Evolutionary conservation across 2,113 vertebrate genomes (phyloP), one percentile per base, ranked within the genome.

Genomic region (Etia nguti): DNA sequence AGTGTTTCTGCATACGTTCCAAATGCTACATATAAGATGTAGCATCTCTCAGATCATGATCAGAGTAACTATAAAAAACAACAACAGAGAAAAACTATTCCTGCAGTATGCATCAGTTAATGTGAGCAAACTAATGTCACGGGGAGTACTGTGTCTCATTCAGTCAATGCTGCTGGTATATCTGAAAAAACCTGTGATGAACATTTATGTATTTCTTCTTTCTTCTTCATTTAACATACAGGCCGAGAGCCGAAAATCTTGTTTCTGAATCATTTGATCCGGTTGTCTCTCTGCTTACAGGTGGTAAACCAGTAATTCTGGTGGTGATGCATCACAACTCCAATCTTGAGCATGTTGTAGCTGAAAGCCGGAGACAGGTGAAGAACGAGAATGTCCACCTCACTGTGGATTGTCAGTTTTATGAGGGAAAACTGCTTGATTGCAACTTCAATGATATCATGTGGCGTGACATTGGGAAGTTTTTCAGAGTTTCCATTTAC

Each of bases 271-370:
- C 9, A 4, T 41, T 24, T 36, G 1, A 16, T 56, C 8, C 6
- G 52, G 36, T 56, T 80, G 3, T 38, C 7, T 89, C 36, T 70
- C 13, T 56, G 24, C 8, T 36, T 41, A 16, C 62, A 92, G 90
- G 0, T 6, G 9, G 1, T 4, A 91, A 84, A 88, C 55, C 29
- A 20, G 12, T 3, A 1, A 31, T 93, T 6, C 77, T 93, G 86
- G 90, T 91, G 84, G 87, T 87, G 80, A 88, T 94, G 87, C 91
- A 94, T 70, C 82, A 87, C 82, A 93, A 82, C 31, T 87, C 85
- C 9, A 0, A 48, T 6, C 9, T 0, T 9, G 0, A 83, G 1
- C 2, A 6, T 1, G 5, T 60, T 16, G 1, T 89, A 4, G 20
- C 43, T n/a, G 29, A 54, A 0, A 92, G 87, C 84, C 24, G 24